Evolutionary conservation across 2,113 vertebrate genomes (phyloP), one percentile per base, ranked within the genome.

Genomic region (Onychostoma macrolepis): DNA sequence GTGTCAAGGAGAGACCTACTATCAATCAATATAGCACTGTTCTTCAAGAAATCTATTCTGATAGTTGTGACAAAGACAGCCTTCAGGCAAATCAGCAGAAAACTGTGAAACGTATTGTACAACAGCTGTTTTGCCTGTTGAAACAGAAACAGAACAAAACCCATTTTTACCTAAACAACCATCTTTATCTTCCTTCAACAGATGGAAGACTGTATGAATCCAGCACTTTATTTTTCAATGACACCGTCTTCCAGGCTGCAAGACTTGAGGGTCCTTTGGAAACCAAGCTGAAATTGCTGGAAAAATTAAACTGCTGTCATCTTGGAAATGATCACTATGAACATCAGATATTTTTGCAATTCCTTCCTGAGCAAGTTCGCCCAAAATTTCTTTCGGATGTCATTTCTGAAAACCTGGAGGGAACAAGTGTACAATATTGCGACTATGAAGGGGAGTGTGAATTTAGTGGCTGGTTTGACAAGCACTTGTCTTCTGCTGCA

Each of bases 161-260:
- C 0, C 3, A 2, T 56, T 0, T 80, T 8, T 79, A 88, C 33
- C 83, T 91, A 9, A 30, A 92, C 10, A 82, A 88, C 17, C 10
- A 13, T 0, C 88, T 97, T 53, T 92, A 97, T 87, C 93, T 97
- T 79, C 95, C 94, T 77, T 95, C 94, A 88, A 91, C 83, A 43
- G 93, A 96, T 91, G 94, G 92, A 26, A 92, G 91, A 89, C 91
- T 97, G 6, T 91, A 96, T 83, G 26, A 88, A 28, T 95, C 96
- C 9, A 83, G 75, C 81, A 91, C 19, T 1, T 88, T 97, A 28
- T 93, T 90, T 90, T 96, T 95, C 87, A 96, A 96, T 4, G 92
- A 96, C 83, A 95, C 95, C 0, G 61, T 85, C n/a, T 93, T 92
- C 83, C 91, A 92, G 84, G 74, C 86, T 76, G 84, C 12, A 33